Conservation (phyloP, 2,113 vertebrate genomes). For the Caracal caracal region DNA sequence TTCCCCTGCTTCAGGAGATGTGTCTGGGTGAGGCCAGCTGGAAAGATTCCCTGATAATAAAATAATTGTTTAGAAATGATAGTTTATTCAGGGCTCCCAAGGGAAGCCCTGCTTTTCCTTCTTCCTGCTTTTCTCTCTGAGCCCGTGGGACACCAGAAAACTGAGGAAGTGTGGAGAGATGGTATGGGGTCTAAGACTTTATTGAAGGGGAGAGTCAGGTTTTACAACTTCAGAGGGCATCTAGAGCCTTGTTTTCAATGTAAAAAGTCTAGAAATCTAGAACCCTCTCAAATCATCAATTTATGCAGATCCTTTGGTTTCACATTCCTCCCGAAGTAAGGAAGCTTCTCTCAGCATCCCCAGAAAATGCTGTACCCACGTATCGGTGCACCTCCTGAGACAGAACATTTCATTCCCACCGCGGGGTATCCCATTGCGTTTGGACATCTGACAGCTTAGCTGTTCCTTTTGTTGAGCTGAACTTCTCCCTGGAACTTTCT, state of each 20-base stretch:
- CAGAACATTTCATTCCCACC: neutral
- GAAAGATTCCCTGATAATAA: conserved; percentile 33
- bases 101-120: neutral
- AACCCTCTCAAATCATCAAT: neutral
- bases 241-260: neutral
- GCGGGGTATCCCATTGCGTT: neutral
- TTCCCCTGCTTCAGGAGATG: neutral
- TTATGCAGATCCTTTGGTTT: neutral
- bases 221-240: neutral
- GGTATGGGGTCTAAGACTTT: neutral
- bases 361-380: neutral
- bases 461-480: neutral
- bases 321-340: neutral
- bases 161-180: neutral
- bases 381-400: neutral
- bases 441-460: neutral
- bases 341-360: neutral
- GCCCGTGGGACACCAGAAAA: neutral
- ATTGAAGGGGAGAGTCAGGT: neutral
- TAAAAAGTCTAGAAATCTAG: neutral
- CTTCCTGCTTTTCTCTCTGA: conserved; percentile 28
- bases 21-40: conserved; percentile 29
- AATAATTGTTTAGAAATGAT: conserved; percentile 40
- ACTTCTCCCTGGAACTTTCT: neutral
- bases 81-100: neutral